A percentile compares a stretch with the other conserved stretches of the same genome.
Conservation (phyloP, 1,140 invertebrate genomes). For the Armadillidium nasatum region DNA sequence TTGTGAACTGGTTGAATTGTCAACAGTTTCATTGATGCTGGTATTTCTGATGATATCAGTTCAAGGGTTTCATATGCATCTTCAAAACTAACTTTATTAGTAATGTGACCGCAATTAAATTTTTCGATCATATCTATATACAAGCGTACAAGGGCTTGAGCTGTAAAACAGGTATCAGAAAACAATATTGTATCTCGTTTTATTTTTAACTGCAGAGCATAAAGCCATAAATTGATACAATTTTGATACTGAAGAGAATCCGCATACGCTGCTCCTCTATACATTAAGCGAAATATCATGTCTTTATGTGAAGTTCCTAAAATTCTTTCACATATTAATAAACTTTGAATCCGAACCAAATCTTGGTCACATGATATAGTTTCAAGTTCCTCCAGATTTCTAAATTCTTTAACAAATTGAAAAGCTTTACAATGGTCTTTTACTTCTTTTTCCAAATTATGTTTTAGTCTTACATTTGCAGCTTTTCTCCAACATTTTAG, state of each 20-base stretch:
- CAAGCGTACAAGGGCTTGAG: constrained; percentile 60
- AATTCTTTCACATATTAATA: constrained; percentile 75
- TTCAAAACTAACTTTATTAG: constrained; percentile 59
- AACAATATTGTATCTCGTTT: constrained; percentile 66
- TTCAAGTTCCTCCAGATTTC: constrained; percentile 64
- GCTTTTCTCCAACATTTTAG: constrained; percentile 47
- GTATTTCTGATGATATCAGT: constrained; percentile 59
- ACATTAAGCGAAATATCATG: constrained; percentile 64
- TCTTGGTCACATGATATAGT: constrained; percentile 68
- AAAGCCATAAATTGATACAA: constrained; percentile 78
- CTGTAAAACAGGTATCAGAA: constrained; percentile 72
- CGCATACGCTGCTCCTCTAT: constrained; percentile 76
- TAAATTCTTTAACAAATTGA: constrained; percentile 65
- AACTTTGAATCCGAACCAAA: constrained; percentile 71
- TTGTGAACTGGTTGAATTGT: constrained; percentile 64
- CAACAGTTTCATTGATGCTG: constrained; percentile 59
- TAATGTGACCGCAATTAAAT: constrained; percentile 54
- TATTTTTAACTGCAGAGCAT: constrained; percentile 71
- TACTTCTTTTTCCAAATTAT: constrained; percentile 45
- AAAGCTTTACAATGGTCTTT: constrained; percentile 59
- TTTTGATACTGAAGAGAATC: constrained; percentile 75
- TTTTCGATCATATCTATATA: constrained; percentile 72
- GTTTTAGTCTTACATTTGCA: constrained; percentile 46
- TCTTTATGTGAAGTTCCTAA: constrained; percentile 76
- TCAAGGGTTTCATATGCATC: constrained; percentile 69